Evolutionary conservation across 2,888 invertebrate genomes (phyloP).

Genomic region (Spodoptera picta): DNA sequence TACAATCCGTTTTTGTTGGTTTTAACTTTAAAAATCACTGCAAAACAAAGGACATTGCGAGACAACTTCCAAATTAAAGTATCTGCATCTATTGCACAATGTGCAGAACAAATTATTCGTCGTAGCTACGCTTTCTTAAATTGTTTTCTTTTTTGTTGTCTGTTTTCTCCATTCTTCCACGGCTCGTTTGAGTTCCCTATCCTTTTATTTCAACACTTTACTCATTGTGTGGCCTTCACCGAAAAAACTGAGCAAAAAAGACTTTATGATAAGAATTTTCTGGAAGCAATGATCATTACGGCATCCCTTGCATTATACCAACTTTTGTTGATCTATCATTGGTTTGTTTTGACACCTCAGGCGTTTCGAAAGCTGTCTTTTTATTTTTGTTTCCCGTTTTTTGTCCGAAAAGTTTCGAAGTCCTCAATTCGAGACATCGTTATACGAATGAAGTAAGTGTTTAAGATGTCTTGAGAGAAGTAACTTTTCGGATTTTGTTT

Average conservation of each 20-base stretch:
- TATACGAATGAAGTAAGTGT: slow-evolving; percentile 28
- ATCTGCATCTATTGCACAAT: slow-evolving; percentile 42
- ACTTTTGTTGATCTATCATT: slow-evolving; percentile 33
- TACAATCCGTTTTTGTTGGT: too few species aligned
- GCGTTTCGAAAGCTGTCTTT: slow-evolving; percentile 22
- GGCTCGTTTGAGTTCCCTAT: slow-evolving; percentile 31
- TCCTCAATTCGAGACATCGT: slow-evolving; percentile 15
- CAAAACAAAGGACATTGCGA: slow-evolving; percentile 32
- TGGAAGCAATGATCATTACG: slow-evolving; percentile 31
- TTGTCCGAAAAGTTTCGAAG: slow-evolving; percentile 26
- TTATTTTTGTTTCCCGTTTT: slow-evolving; percentile 19
- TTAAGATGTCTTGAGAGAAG: slow-evolving; percentile 30
- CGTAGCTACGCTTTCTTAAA: slow-evolving; percentile 48
- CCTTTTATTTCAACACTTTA: slow-evolving; percentile 19
- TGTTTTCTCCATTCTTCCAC: slow-evolving; percentile 19
- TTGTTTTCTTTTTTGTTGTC: slow-evolving; percentile 44
- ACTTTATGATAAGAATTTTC: slow-evolving; percentile 20
- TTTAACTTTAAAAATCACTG: slow-evolving; percentile 41
- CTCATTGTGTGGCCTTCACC: slow-evolving; percentile 26
- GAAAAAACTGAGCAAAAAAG: slow-evolving; percentile 25
- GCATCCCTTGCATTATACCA: slow-evolving; percentile 20
- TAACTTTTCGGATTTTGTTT: slow-evolving; percentile 11
- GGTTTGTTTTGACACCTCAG: slow-evolving; percentile 29
- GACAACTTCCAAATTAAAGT: slow-evolving; percentile 46
- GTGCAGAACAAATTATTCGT: slow-evolving; percentile 51